These are phyloP conservation scores for Argyresthia goedartella DNA, from an alignment of 2,888 invertebrate genomes.

Conservation along the genomic window DNA sequence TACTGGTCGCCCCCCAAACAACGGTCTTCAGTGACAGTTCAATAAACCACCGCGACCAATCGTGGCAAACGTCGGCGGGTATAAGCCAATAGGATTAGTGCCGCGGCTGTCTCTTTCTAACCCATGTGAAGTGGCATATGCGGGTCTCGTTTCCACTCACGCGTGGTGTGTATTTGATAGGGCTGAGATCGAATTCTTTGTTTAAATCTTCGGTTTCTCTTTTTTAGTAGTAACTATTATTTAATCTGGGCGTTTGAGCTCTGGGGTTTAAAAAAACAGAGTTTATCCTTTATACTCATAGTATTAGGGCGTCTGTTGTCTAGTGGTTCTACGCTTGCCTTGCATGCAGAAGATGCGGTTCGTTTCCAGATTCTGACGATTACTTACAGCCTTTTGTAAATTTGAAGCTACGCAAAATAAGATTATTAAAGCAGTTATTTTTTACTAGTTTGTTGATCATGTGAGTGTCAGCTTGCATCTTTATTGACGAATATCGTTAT, in stretches of 20 bases:
- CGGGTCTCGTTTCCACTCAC: slow-evolving; percentile 37
- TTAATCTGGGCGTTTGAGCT: too few species aligned
- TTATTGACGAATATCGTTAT: too few species aligned
- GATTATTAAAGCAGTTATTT: too few species aligned
- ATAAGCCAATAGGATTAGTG: slow-evolving; percentile 72
- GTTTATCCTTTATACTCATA: too few species aligned
- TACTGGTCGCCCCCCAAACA: slow-evolving; percentile 58
- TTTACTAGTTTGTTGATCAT: too few species aligned
- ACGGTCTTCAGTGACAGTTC: slow-evolving; percentile 65
- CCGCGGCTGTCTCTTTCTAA: slow-evolving; percentile 34
- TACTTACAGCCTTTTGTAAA: too few species aligned
- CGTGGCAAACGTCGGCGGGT: slow-evolving; percentile 66
- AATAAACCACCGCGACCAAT: slow-evolving; percentile 68
- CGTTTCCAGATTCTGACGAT: background rate
- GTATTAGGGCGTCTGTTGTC: too few species aligned
- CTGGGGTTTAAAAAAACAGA: too few species aligned
- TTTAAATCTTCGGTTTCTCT: slow-evolving; percentile 60
- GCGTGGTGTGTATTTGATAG: slow-evolving; percentile 63
- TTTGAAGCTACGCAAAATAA: too few species aligned
- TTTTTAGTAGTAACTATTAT: too few species aligned
- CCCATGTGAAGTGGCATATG: slow-evolving; percentile 15
- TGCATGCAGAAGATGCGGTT: background rate
- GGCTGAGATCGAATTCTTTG: slow-evolving; percentile 64
- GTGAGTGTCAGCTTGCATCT: too few species aligned
- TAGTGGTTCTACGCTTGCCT: too few species aligned